phyloP scores from a whole-genome alignment of 2,113 vertebrate genomes.

The Helogale parvula region DNA sequence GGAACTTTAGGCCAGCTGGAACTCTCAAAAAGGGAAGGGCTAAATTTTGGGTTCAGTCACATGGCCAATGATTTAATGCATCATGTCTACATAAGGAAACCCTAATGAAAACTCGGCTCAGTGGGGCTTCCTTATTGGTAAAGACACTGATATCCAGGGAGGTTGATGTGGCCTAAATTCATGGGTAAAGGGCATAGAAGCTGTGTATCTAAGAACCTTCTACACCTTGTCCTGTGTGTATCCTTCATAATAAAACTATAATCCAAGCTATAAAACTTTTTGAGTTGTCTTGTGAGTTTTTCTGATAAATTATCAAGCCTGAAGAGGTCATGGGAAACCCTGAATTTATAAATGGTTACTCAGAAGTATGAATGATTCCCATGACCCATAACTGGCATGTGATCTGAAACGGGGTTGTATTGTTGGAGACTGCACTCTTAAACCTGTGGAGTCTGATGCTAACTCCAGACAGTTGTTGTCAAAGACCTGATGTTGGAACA shows the following conservation, averaged over 20 bases:
- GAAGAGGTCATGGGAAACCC: not conserved
- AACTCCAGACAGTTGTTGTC: not conserved
- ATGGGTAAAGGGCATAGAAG: not conserved
- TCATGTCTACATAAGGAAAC: not conserved
- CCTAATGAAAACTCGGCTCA: not conserved
- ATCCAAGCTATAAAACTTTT: not conserved
- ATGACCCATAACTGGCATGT: not conserved
- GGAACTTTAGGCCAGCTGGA: slow-evolving; percentile 25
- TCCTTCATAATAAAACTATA: slow-evolving; percentile 6
- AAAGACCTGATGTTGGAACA: slow-evolving; percentile 43
- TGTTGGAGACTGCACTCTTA: not conserved
- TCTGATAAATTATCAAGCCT: slow-evolving; percentile 26
- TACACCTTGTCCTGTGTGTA: not conserved
- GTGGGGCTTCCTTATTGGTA: not conserved
- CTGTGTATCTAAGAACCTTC: not conserved
- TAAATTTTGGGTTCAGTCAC: not conserved
- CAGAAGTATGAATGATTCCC: not conserved
- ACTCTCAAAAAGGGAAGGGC: not conserved
- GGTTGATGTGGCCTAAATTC: not conserved
- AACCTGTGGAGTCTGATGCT: not conserved
- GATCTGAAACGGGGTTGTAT: not conserved
- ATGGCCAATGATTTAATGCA: not conserved
- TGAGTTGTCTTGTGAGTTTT: not conserved
- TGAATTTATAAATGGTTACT: slow-evolving; percentile 39
- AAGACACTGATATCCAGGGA: not conserved